A percentile compares a stretch with the other conserved stretches of the same genome.
These are phyloP conservation scores for Colistium nudipinnis DNA, from an alignment of 2,113 vertebrate species.

Conservation along the genomic window DNA sequence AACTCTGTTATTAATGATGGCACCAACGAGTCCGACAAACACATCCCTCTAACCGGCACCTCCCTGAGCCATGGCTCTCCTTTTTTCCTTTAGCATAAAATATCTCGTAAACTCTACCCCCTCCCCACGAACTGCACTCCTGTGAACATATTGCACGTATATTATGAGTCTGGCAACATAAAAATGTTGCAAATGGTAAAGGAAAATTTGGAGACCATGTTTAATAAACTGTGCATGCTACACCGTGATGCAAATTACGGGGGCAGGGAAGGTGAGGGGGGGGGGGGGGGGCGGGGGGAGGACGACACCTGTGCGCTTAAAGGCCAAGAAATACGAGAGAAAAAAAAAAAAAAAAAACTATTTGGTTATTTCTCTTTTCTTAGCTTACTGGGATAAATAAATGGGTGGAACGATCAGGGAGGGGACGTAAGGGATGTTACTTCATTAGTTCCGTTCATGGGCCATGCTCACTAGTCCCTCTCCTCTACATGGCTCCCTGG, in stretches of 20 bases:
- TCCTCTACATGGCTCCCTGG: conserved; percentile 68
- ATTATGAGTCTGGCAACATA: conserved; percentile 59
- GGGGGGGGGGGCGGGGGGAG: conserved; percentile 54
- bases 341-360: conserved; percentile 58
- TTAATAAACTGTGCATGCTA: conserved; percentile 91
- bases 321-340: conserved; percentile 73
- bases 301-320: conserved; percentile 60
- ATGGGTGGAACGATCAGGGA: conserved; percentile 48
- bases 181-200: conserved; percentile 63
- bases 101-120: conserved; percentile 39
- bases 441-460: conserved; percentile 73
- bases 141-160: conserved; percentile 60
- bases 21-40: conserved; percentile 21
- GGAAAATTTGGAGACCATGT: conserved; percentile 48
- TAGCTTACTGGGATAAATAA: conserved; percentile 40
- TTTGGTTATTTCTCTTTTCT: conserved; percentile 59
- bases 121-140: conserved; percentile 39
- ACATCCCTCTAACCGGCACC: conserved; percentile 35
- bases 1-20: conserved; percentile 30
- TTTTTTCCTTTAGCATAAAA: conserved; percentile 40
- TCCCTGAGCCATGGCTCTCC: conserved; percentile 60
- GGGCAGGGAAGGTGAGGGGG: conserved; percentile 58
- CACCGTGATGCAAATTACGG: conserved; percentile 74
- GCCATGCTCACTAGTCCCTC: conserved; percentile 75
- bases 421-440: conserved; percentile 52